phyloP scores from a whole-genome alignment of 2,888 invertebrate species.

The Nymphalis c-album region DNA sequence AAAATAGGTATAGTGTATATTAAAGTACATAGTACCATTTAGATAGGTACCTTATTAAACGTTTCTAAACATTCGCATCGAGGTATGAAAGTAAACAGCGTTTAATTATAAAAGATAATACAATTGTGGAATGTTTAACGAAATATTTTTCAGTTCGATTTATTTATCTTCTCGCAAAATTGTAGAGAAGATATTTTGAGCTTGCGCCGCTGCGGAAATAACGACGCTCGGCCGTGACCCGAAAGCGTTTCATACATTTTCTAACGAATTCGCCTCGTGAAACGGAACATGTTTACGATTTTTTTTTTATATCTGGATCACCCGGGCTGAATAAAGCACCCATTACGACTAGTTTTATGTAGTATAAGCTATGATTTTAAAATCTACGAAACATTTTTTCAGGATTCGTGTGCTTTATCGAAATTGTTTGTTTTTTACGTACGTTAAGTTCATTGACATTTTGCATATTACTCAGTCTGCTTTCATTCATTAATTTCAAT shows the following conservation, averaged over 20 bases:
- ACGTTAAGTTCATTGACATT: slow-evolving; percentile 18
- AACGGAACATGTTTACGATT: slow-evolving; percentile 18
- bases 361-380: too few species aligned
- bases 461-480: not conserved
- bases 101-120: not conserved
- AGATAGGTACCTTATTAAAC: too few species aligned
- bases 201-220: slow-evolving; percentile 49
- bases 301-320: slow-evolving; percentile 14
- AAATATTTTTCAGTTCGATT: slow-evolving; percentile 9
- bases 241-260: slow-evolving; percentile 35
- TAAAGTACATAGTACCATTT: too few species aligned
- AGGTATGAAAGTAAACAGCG: too few species aligned
- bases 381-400: too few species aligned
- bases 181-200: slow-evolving; percentile 51
- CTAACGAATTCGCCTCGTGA: slow-evolving; percentile 19
- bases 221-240: slow-evolving; percentile 58
- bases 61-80: too few species aligned
- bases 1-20: too few species aligned
- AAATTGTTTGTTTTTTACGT: not conserved
- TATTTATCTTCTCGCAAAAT: slow-evolving; percentile 21
- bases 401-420: too few species aligned
- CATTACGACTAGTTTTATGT: not conserved
- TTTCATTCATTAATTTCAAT: not conserved
- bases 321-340: not conserved
- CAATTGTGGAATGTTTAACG: slow-evolving; percentile 2